These are phyloP conservation scores for Trypoxylon attenuatum DNA, from an alignment of 2,888 invertebrate genomes.

Conservation along the genomic window DNA sequence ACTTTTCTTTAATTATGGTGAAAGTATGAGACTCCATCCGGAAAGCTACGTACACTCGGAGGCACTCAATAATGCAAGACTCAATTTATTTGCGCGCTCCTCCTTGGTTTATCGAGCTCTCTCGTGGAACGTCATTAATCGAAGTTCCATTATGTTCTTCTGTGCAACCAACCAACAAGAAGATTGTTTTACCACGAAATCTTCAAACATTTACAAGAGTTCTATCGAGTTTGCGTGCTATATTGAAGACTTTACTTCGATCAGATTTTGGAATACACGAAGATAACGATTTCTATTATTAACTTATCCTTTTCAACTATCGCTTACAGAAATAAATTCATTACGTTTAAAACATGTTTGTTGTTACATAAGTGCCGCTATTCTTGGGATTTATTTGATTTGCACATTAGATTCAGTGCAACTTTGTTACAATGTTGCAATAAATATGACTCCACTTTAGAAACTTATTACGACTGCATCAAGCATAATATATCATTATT, in stretches of 20 bases:
- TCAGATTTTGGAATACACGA: neutral
- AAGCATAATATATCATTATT: no score
- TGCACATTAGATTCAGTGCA: no score
- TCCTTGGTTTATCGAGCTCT: neutral
- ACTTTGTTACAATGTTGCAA: no score
- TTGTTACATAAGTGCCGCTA: no score
- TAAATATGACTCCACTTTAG: no score
- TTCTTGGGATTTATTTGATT: no score
- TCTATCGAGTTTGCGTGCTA: neutral
- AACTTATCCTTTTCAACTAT: no score
- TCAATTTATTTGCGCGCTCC: neutral
- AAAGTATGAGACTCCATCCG: slow-evolving; percentile 5
- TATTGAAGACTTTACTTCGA: neutral
- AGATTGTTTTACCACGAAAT: neutral
- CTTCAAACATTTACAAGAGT: neutral
- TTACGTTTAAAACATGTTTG: no score
- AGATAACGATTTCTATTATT: neutral
- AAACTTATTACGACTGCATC: no score
- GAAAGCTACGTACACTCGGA: no score
- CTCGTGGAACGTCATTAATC: neutral
- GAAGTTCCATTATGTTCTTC: neutral
- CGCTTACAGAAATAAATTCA: no score
- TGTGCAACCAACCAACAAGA: neutral
- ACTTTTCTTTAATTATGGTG: slow-evolving; percentile 32
- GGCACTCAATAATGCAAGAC: neutral